A percentile compares a stretch with the other conserved stretches of the same genome.
phyloP scores from a whole-genome alignment of 2,888 invertebrate genomes.

The Eupeodes latifasciatus region DNA sequence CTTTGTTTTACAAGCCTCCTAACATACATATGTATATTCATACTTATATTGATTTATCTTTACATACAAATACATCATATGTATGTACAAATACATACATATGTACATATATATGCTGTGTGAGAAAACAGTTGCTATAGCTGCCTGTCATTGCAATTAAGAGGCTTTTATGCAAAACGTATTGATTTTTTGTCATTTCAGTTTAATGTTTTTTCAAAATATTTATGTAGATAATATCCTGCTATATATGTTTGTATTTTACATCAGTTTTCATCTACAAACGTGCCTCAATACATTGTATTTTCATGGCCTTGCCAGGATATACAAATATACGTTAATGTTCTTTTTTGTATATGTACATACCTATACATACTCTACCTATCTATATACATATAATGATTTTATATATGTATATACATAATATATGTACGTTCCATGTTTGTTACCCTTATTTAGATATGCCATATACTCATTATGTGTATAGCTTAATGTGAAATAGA shows the following conservation, averaged over 20 bases:
- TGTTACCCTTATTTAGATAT: neutral
- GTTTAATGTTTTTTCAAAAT: conserved; percentile 40
- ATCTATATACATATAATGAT: no score
- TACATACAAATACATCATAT: neutral
- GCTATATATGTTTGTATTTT: neutral
- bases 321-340: neutral
- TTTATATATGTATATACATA: neutral
- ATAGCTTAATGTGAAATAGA: conserved; percentile 5
- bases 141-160: conserved; percentile 61
- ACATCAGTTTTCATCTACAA: neutral
- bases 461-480: neutral
- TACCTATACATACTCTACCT: no score
- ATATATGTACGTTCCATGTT: neutral
- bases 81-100: neutral
- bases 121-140: neutral
- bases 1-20: conserved; percentile 14
- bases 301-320: conserved; percentile 23
- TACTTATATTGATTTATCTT: conserved; percentile 34
- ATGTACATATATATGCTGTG: neutral
- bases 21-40: no score
- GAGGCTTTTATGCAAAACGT: conserved; percentile 37
- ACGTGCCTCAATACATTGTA: neutral
- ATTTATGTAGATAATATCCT: conserved; percentile 16
- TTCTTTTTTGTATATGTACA: neutral
- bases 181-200: conserved; percentile 51